Evolutionary conservation across 35 echinoderm and acorn worm species (phyloP).

Genomic region (Lytechinus variegatus): DNA sequence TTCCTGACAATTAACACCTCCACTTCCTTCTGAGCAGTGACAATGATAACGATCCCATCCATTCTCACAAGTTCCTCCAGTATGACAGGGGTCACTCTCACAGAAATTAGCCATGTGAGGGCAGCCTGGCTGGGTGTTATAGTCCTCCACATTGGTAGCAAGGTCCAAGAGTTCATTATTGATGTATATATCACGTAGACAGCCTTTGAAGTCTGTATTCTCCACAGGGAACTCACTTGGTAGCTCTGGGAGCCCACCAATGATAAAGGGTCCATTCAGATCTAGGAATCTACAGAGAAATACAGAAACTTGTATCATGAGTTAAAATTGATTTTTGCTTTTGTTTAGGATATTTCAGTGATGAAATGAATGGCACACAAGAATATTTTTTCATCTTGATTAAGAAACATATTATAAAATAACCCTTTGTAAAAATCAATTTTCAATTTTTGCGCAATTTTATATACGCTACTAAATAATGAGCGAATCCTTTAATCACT

Average conservation of each 20-base stretch:
- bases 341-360: too few species aligned
- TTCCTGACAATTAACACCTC: slow-evolving; percentile 87
- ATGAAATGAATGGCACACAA: not conserved
- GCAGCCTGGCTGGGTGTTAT: slow-evolving; percentile 73
- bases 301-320: not conserved
- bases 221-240: slow-evolving; percentile 83
- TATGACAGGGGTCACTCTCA: slow-evolving; percentile 67
- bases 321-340: too few species aligned
- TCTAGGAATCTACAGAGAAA: slow-evolving; percentile 67
- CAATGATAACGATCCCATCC: slow-evolving; percentile 88
- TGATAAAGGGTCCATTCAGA: slow-evolving; percentile 83
- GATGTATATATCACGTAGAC: slow-evolving; percentile 89
- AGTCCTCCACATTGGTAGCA: slow-evolving; percentile 78
- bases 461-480: not conserved
- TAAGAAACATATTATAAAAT: not conserved
- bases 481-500: not conserved
- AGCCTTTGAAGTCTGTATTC: slow-evolving; percentile 84
- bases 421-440: too few species aligned
- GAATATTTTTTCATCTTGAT: not conserved
- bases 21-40: slow-evolving; percentile 63
- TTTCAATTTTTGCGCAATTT: not conserved
- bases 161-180: slow-evolving; percentile 83
- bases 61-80: slow-evolving; percentile 67
- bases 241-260: slow-evolving; percentile 85
- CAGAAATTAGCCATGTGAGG: slow-evolving; percentile 77